Evolutionary conservation across 37 sponge, comb jelly and placozoan species (phyloP).

Genomic region (Petrosia ficiformis): DNA sequence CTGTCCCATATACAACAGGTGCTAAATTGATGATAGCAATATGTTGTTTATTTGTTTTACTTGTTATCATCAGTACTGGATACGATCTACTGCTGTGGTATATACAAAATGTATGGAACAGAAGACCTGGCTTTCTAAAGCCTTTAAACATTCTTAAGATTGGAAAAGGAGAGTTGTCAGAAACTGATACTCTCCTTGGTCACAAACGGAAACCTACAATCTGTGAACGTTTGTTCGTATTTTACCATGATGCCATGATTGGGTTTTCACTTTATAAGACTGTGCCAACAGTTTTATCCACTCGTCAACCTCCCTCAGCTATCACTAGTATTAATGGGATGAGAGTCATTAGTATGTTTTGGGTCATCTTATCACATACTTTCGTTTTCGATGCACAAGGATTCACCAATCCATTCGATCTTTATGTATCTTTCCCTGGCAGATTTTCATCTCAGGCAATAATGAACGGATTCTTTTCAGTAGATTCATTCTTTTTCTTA

Average conservation of each 20-base stretch:
- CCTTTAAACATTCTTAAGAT: background rate
- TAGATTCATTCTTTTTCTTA: slow-evolving; percentile 74
- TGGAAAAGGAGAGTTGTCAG: background rate
- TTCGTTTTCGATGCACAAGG: slow-evolving; percentile 8
- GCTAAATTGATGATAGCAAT: slow-evolving; percentile 58
- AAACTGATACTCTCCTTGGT: slow-evolving; percentile 1
- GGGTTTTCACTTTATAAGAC: slow-evolving; percentile 63
- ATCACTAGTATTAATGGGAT: slow-evolving; percentile 79
- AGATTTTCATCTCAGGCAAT: slow-evolving; percentile 54
- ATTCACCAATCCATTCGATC: background rate
- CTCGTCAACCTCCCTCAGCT: slow-evolving; percentile 50
- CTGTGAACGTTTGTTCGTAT: background rate
- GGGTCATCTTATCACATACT: slow-evolving; percentile 72
- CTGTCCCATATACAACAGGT: background rate
- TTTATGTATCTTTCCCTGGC: background rate
- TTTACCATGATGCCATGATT: slow-evolving; percentile 7
- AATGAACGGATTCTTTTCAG: slow-evolving; percentile 59
- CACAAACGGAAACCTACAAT: background rate
- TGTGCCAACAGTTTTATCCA: slow-evolving; percentile 46
- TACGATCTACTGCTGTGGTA: background rate
- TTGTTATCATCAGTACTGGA: slow-evolving; percentile 21
- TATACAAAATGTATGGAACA: background rate
- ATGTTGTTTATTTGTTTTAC: slow-evolving; percentile 20
- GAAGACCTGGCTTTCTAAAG: background rate
- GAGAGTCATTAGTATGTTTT: slow-evolving; percentile 76